Percentiles rank a stretch among this genome's conserved stretches.
Conservation (phyloP, 1,140 invertebrate genomes). For the Muscidifurax raptorellus region DNA sequence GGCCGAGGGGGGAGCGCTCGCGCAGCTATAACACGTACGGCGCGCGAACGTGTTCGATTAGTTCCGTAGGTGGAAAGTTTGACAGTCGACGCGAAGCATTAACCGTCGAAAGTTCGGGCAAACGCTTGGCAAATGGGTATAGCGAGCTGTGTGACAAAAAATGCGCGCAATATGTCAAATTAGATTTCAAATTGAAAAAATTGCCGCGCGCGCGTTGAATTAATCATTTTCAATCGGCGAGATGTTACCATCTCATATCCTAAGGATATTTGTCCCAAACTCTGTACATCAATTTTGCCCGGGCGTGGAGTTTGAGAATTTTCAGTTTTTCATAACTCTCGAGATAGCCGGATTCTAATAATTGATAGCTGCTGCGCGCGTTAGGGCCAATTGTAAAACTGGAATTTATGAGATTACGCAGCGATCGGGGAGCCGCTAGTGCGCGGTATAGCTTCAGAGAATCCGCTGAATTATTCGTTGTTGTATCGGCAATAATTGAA, state of each 20-base stretch:
- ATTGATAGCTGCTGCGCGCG: not conserved
- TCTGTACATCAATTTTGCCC: not conserved
- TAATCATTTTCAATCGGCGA: not conserved
- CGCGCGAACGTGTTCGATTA: constrained; percentile 31
- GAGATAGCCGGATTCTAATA: not conserved
- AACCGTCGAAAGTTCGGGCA: constrained; percentile 12
- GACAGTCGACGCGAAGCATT: constrained; percentile 36
- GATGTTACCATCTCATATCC: not conserved
- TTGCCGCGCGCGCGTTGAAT: not conserved
- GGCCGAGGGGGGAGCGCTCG: no score
- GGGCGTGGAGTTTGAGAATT: not conserved
- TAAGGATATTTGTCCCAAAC: not conserved
- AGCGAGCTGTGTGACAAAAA: not conserved
- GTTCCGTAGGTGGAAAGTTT: constrained; percentile 30
- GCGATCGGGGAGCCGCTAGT: no score
- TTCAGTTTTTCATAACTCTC: not conserved
- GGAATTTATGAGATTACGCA: constrained; percentile 1
- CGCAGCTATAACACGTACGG: constrained; percentile 19
- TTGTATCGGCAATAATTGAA: constrained; percentile 46
- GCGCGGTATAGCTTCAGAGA: not conserved
- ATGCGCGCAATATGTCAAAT: constrained; percentile 11
- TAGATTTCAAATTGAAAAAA: constrained; percentile 19
- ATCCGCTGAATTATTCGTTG: constrained; percentile 33
- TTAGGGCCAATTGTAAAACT: constrained; percentile 2
- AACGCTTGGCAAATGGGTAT: constrained; percentile 15